Evolutionary conservation across 1,140 invertebrate genomes (phyloP), one percentile per base, ranked within the genome.

Genomic region (Neotoxoptera formosana): DNA sequence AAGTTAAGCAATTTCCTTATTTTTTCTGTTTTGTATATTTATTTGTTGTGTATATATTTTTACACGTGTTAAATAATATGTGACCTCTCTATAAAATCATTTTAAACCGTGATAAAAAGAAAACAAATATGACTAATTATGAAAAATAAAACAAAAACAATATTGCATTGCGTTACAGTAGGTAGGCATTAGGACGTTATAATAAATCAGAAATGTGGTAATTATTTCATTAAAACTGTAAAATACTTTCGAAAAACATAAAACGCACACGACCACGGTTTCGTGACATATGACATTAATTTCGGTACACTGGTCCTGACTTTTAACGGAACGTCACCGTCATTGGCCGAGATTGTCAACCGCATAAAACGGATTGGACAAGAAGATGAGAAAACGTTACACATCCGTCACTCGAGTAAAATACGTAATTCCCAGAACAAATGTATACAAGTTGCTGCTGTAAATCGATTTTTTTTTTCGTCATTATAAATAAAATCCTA

Each of bases 401-500:
- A 76, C 60, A 76, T 76, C 60, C 60, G 30, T 76, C 60, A 76
- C 30, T 76, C 60, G 0, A 14, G 14, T 76, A 76, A 76, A 76
- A 76, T 76, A 76, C 60, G 60, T 76, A 76, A 76, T 76, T 76
- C 60, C 30, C 30, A 76, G 60, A 76, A 76, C 60, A 76, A 76
- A 76, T 76, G 60, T 76, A n/a, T 76, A n/a, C n/a, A 30, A 76
- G 4, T 76, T 76, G 60, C 14, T 76, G 30, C 60, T 76, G 30
- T 76, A n/a, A 76, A n/a, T 76, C 60, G 60, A 76, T n/a, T 76
- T 76, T 34, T 67, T 76, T 76, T 76, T 53, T 53, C n/a, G 60
- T 76, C n/a, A 76, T 76, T 76, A 76, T 76, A 76, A 76, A 76
- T 76, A 76, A 76, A 76, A 76, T 76, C n/a, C 30, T 20, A 76